Evolutionary conservation across 2,113 vertebrate species (phyloP).

Genomic region (Equus quagga): DNA sequence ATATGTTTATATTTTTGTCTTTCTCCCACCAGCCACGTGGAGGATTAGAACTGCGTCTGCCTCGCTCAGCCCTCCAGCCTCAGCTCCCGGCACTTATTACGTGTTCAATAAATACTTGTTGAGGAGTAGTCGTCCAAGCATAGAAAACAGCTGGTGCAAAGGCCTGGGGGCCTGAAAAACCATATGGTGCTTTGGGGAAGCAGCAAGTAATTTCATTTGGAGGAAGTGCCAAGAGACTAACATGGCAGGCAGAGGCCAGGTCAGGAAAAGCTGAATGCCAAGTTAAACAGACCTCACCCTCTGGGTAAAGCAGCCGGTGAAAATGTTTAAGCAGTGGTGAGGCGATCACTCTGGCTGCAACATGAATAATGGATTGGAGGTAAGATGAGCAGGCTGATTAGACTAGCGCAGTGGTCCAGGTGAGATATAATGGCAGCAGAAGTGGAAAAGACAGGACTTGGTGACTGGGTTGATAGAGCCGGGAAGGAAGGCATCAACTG

Average conservation of each 20-base stretch:
- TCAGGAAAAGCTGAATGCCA: conserved; percentile 19
- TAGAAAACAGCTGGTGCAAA: conserved; percentile 48
- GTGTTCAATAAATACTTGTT: conserved; percentile 19
- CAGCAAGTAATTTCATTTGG: conserved; percentile 29
- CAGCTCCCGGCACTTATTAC: background rate
- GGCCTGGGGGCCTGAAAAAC: conserved; percentile 14
- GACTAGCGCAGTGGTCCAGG: background rate
- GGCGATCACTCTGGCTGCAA: background rate
- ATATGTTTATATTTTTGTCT: background rate
- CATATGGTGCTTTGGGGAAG: background rate
- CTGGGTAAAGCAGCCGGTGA: background rate
- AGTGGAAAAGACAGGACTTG: background rate
- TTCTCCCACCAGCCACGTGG: background rate
- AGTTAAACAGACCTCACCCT: conserved; percentile 65
- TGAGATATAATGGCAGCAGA: background rate
- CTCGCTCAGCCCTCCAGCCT: background rate
- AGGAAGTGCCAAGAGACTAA: conserved; percentile 56
- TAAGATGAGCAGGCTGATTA: conserved; percentile 25
- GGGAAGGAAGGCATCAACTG: background rate
- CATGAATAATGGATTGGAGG: conserved; percentile 63
- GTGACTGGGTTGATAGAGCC: background rate
- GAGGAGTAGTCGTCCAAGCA: conserved; percentile 16
- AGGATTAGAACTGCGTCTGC: background rate
- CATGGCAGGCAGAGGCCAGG: conserved; percentile 36
- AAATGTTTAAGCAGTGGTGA: background rate